Base-by-base conservation (phyloP, 2,888 invertebrate species). In the Amiota communis region DNA sequence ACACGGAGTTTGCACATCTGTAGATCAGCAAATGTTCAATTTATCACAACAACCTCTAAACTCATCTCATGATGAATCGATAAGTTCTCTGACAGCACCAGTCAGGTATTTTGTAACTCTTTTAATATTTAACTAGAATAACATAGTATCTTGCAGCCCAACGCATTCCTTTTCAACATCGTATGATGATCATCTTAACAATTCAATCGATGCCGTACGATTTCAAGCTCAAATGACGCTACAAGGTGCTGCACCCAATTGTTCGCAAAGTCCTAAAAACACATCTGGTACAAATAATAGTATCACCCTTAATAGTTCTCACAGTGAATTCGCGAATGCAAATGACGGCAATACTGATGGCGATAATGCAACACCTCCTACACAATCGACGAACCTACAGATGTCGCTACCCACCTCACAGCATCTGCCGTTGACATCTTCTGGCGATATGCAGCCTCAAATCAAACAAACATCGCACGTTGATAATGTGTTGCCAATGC, bases 121-220 rank as follows among this genome's bases (percentile, higher is more conserved):
- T 48, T 48, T 36, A 36, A 36, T 36, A 36, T 36, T 36, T 0
- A 2, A 36, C 8, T 36, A 6, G 36, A 36, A 36, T 36, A 36
- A 36, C 36, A 36, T 36, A 36, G 6, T 36, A 6, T 36, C 36
- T 36, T 20, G 36, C 87, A 94, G 94, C 85, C 94, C 94, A 0
- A 93, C 94, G 23, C 92, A 93, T 12, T 94, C 94, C 0, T 92
- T 92, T 75, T 94, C 94, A 0, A 93, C 93, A 2, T 93, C 94
- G 0, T 92, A 91, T 80, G 92, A 92, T 81, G 92, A 91, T 70
- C 89, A 89, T 67, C 89, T 88, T 76, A 88, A 88, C 75, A 88
- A 89, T 74, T 89, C 89, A 10, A 82, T 87, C 51, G 89, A 89
- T 78, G 87, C 81, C 59, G 79, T 80, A 71, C 88, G 89, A 74